Evolutionary conservation across 2,113 vertebrate genomes (phyloP), one percentile per base, ranked within the genome.

Genomic region (Corydoras maculifer): DNA sequence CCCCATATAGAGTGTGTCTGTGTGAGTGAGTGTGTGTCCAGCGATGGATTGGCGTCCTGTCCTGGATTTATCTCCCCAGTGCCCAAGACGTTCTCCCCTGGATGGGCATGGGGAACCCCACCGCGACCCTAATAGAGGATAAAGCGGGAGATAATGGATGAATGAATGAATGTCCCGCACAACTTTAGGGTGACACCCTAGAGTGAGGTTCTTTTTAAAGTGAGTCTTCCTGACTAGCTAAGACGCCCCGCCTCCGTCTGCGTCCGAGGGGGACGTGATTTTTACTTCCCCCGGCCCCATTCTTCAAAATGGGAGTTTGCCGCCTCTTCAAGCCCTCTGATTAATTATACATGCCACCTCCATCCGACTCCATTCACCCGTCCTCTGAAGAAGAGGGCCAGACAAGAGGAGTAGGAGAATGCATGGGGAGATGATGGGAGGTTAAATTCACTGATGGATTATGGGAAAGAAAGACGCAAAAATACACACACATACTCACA

Each of bases 271-370:
- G 53, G 69, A 65, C 35, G 11, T 12, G 61, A 77, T 74, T 79
- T 74, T 65, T 60, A 62, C 66, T 76, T 59, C 18, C 53, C 51
- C 61, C 80, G 82, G 65, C 70, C 80, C 77, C 81, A 79, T 75
- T 49, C 81, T 72, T 71, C 80, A 75, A 68, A 65, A 69, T 61
- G 68, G 66, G 73, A 48, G 53, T 79, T 77, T 79, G 75, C 73
- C 77, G 74, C 85, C 84, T 53, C 35, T 75, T 58, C 75, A 79
- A 81, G 72, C 62, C 63, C 82, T 25, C 18, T 75, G 30, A 85
- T 87, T 85, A 87, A 83, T 89, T 85, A 88, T 84, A 79, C 74
- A 81, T 82, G 72, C 78, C 69, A 72, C 65, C 72, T 70, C 66
- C 69, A 70, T 69, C 72, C 70, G 77, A 74, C 62, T 77, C 58